Percentiles rank a stretch among this genome's conserved stretches.
Evolutionary conservation across 1,140 invertebrate genomes (phyloP).

Genomic region (Sitobion miscanthi): DNA sequence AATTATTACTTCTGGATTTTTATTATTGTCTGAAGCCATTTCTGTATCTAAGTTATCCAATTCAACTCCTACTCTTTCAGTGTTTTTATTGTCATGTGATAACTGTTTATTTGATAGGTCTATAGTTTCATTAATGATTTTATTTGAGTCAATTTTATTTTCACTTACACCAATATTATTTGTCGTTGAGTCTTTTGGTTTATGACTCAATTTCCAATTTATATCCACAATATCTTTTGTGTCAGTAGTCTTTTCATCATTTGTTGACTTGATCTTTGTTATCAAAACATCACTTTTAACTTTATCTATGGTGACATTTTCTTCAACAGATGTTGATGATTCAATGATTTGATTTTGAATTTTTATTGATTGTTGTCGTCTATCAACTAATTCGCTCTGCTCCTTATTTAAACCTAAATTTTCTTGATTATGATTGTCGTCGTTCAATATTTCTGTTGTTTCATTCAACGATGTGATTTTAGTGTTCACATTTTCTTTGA

Average conservation of each 20-base stretch:
- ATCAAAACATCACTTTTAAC: background rate
- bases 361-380: background rate
- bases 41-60: slow-evolving; percentile 34
- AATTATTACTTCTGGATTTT: background rate
- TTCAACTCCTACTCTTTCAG: slow-evolving; percentile 53
- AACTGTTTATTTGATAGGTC: slow-evolving; percentile 12
- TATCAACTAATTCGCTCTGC: background rate
- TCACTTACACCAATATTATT: background rate
- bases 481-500: slow-evolving; percentile 55
- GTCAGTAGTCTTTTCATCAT: too few relatives aligned
- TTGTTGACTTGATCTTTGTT: background rate
- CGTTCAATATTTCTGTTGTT: background rate
- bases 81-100: slow-evolving; percentile 5
- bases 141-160: slow-evolving; percentile 6
- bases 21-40: background rate
- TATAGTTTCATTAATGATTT: background rate
- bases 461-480: slow-evolving; percentile 2
- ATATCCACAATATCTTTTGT: background rate
- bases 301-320: background rate
- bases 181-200: slow-evolving; percentile 41
- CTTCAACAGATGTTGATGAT: background rate
- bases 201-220: background rate
- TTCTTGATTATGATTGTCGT: background rate
- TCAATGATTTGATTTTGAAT: too few relatives aligned
- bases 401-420: background rate